Percentiles rank a stretch among this genome's conserved stretches.
Conservation (phyloP, 2,888 invertebrate species). For the Andrena trimmerana region DNA sequence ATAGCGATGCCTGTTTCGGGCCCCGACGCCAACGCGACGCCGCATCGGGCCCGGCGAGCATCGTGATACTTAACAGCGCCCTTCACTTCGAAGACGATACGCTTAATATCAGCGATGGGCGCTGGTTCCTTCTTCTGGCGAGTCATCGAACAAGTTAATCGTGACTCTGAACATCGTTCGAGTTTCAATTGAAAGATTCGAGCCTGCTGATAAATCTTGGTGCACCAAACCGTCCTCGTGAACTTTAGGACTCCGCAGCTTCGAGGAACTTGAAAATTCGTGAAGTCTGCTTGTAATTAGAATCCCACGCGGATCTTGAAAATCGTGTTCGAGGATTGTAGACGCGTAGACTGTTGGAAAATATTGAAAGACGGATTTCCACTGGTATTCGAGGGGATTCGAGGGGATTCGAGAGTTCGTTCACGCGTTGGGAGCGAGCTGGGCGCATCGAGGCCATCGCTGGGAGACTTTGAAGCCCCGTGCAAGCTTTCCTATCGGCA, state of each 20-base stretch:
- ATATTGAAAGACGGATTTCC: neutral
- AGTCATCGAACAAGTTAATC: constrained; percentile 2
- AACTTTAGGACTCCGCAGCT: neutral
- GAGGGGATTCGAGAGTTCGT: neutral
- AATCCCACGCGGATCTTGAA: neutral
- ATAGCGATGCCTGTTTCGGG: constrained; percentile 27
- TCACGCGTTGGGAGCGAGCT: neutral
- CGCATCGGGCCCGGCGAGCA: constrained; percentile 18
- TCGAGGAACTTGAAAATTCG: neutral
- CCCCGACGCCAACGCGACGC: constrained; percentile 40
- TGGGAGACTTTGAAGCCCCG: constrained; percentile 32
- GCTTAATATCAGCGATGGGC: neutral
- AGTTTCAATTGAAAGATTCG: neutral
- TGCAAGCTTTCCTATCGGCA: constrained; percentile 62
- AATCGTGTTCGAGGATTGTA: neutral
- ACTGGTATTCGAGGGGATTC: neutral
- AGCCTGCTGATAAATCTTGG: too few relatives aligned
- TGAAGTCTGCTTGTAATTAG: neutral
- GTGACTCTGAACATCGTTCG: neutral
- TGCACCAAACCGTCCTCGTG: neutral
- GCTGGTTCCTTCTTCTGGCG: neutral
- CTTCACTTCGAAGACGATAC: constrained; percentile 3
- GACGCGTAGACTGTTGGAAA: neutral
- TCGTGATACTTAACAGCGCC: neutral
- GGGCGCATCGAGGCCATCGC: neutral